Evolutionary conservation across 2,113 vertebrate species (phyloP), one percentile per base, ranked within the genome.

Genomic region (Hemibates koningsi): DNA sequence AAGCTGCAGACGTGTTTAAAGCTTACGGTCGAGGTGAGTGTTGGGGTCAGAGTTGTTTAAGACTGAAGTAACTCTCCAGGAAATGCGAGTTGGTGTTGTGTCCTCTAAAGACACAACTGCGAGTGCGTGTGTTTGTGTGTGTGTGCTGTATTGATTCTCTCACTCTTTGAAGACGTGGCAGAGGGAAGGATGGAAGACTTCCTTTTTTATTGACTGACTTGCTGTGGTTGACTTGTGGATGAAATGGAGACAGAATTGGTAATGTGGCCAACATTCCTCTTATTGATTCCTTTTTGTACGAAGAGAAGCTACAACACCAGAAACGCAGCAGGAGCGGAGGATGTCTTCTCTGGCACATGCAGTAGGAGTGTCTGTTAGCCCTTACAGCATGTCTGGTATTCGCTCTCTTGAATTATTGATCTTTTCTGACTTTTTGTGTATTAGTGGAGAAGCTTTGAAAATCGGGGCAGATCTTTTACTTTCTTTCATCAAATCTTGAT

Each of bases 161-260:
- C 84, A 83, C 89, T 92, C 92, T 94, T 86, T 91, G 91, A 93
- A 90, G 87, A 92, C 57, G 84, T 90, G 90, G 86, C 88, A 86
- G 76, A 88, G 86, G 89, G 87, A 94, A 84, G 88, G 91, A 85
- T 88, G 56, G 85, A 88, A 86, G 91, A 83, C 91, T 89, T 90
- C 87, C 90, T 87, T 73, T 83, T 89, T 79, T 93, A 95, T 95
- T 91, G 95, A 95, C 91, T 54, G 80, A 19, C 89, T 83, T 80
- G 90, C 90, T 88, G 91, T 83, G 93, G 92, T 89, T 91, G 93
- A 92, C 89, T 92, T 84, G 91, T 82, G 92, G 93, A 93, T 92
- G 91, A 94, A 94, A 95, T 91, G 80, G 87, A 94, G 91, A 92
- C 88, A 88, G 92, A 91, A 92, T 93, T 86, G 84, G 81, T 79